Base-by-base conservation (phyloP, 2,797 vertebrate genomes). In the Allobates femoralis region DNA sequence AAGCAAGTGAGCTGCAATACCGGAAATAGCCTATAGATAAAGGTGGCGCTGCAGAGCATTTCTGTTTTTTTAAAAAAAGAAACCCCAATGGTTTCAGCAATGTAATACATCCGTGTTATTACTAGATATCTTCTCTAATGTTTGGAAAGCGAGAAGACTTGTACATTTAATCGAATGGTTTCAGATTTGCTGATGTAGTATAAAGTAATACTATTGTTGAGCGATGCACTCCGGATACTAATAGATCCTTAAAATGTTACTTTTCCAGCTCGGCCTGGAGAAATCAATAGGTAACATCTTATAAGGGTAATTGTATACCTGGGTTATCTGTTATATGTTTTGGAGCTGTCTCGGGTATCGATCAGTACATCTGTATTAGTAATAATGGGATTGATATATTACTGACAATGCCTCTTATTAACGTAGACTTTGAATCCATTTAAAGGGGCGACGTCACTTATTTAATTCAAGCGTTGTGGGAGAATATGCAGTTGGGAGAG, bases 321-420 rank as follows among this genome's bases (percentile, higher is more conserved):
- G 66, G 51, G 67, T 19, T n/a, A 74, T 83, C 66, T 74, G 81
- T 83, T 56, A 10, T 32, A 80, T 18, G 66, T 55, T 34, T 82
- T 41, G 66, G 66, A 69, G 30, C 80, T 41, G 80, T 82, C 80
- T 28, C 1, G 16, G 18, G 34, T 82, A 82, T 82, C n/a, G 80
- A 82, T 82, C 21, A 23, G 12, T 37, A 56, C 80, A 56, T 82
- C 51, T 71, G 64, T 56, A 73, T 82, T 55, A 53, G 26, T 82
- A 83, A 83, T 83, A 83, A 74, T 58, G 51, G n/a, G 34, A 83
- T 74, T 83, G 81, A 83, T 83, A 58, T 18, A 83, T 30, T 30
- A 53, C 81, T 58, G 81, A 73, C 81, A 41, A 37, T 19, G 81
- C 50, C 80, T 58, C 30, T 37, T 58, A 41, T 28, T 26, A 74